Conservation (phyloP, 2,797 vertebrate genomes). For the Pseudochirops corinnae region DNA sequence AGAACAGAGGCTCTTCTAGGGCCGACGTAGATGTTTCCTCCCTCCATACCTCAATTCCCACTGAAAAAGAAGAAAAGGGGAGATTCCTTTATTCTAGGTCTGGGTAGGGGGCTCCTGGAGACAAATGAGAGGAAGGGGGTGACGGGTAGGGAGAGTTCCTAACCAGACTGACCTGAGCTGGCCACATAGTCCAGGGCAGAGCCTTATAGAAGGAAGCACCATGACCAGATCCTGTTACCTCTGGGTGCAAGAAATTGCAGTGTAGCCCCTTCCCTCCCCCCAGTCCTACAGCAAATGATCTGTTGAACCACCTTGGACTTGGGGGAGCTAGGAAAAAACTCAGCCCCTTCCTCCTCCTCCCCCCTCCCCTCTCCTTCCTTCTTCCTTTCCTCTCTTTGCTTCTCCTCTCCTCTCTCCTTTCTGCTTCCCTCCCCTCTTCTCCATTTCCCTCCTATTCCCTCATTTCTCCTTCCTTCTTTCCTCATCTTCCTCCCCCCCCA, state of each 20-base stretch:
- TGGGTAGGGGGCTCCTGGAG: background rate
- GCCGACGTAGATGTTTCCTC: background rate
- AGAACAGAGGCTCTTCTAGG: background rate
- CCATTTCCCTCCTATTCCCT: background rate
- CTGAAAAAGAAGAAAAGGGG: background rate
- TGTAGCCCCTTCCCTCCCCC: background rate
- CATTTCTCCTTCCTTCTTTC: background rate
- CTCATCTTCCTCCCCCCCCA: background rate
- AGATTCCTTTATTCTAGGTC: background rate
- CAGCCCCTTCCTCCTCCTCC: background rate
- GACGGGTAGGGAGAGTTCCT: background rate
- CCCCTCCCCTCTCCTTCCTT: fast-evolving
- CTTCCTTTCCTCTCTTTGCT: background rate
- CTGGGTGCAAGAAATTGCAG: background rate
- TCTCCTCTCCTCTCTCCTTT: background rate
- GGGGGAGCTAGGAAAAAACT: background rate
- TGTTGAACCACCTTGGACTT: too few species aligned
- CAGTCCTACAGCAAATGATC: background rate
- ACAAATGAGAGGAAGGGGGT: background rate
- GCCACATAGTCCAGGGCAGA: background rate
- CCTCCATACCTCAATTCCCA: background rate
- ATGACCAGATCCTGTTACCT: background rate
- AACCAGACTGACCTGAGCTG: background rate
- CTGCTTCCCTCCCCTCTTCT: background rate
- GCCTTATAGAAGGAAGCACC: background rate